Percentiles rank a stretch among this genome's conserved stretches.
Conservation (phyloP, 2,888 invertebrate species). For the Dendrolimus pini region DNA sequence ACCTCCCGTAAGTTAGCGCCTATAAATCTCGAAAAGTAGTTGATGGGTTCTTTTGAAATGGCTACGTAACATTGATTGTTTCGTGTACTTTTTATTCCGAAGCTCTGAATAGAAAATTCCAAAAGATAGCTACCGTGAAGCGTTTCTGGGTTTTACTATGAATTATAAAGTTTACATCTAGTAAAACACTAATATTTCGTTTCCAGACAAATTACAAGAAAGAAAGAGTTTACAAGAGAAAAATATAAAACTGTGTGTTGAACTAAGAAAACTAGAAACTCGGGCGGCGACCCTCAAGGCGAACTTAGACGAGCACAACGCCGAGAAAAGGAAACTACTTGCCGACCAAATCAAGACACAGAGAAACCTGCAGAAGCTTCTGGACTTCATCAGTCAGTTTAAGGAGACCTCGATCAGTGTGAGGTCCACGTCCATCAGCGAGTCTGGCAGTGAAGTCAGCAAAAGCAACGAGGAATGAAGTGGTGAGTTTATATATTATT, state of each 20-base stretch:
- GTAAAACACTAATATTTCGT: not conserved
- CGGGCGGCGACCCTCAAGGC: slow-evolving; percentile 62
- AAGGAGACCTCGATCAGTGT: slow-evolving; percentile 63
- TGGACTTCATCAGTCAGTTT: slow-evolving; percentile 69
- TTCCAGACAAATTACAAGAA: slow-evolving; percentile 62
- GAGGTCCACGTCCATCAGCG: slow-evolving; percentile 55
- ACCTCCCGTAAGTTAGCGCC: too few species aligned
- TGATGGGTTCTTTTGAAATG: too few species aligned
- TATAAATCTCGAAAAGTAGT: too few species aligned
- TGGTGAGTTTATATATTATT: slow-evolving; percentile 21
- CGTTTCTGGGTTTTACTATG: too few species aligned
- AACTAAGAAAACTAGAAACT: slow-evolving; percentile 60
- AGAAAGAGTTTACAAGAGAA: slow-evolving; percentile 62
- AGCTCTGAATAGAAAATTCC: too few species aligned
- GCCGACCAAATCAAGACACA: slow-evolving; percentile 68
- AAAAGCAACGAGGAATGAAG: slow-evolving; percentile 63
- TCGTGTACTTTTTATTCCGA: too few species aligned
- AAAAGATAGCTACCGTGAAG: too few species aligned
- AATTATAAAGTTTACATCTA: too few species aligned
- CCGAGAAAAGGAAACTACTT: slow-evolving; percentile 60
- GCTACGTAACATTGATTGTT: too few species aligned
- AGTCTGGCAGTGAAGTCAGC: slow-evolving; percentile 59
- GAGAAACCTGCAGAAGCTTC: slow-evolving; percentile 64
- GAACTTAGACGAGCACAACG: slow-evolving; percentile 63
- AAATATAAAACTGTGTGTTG: slow-evolving; percentile 61